phyloP scores from a whole-genome alignment of 2,113 vertebrate genomes.

The Balaeniceps rex region DNA sequence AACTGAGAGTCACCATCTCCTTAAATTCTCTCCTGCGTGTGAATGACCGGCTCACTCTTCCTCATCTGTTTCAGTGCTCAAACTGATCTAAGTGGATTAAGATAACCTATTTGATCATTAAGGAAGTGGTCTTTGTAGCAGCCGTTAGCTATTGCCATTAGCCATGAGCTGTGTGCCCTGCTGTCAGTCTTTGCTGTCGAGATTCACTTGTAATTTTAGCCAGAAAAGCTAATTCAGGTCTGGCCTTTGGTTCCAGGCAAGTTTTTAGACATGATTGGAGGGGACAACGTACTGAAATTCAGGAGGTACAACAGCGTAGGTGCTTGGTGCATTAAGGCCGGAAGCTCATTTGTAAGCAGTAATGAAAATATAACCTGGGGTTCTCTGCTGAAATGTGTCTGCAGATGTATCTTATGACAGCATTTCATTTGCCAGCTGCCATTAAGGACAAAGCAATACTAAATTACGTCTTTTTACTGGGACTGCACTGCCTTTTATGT shows the following conservation, averaged over 20 bases:
- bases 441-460: neutral
- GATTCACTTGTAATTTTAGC: neutral
- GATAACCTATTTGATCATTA: neutral
- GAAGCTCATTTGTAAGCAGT: neutral
- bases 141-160: accelerated
- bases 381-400: neutral
- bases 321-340: neutral
- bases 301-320: accelerated
- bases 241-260: neutral
- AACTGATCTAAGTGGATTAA: neutral
- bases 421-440: neutral
- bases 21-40: neutral
- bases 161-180: neutral
- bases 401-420: neutral
- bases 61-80: neutral
- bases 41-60: neutral
- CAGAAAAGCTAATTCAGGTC: neutral
- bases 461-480: neutral
- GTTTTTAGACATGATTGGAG: neutral
- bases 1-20: neutral
- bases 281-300: neutral
- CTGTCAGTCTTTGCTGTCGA: neutral
- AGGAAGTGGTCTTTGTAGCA: neutral
- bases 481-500: neutral
- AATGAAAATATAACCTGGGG: accelerated